Base-by-base conservation (phyloP, 2,888 invertebrate species). In the Stegophylla sp. region DNA sequence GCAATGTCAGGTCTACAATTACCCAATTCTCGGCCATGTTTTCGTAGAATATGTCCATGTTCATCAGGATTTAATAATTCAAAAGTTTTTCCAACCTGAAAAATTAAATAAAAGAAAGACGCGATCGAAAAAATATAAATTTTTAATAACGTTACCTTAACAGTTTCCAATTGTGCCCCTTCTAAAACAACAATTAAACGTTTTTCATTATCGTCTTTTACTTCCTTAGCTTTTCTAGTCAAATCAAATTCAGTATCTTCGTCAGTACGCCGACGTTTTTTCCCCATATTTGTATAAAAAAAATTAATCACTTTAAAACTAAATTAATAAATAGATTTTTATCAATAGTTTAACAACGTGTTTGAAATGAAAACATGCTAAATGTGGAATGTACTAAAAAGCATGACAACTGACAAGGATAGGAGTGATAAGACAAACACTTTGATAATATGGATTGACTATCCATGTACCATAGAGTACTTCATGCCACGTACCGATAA, bases 1-100 rank as follows among this genome's bases (percentile, higher is more conserved):
- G 95, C 91, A 83, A 99, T 99, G 86, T 99, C 99, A 0, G 99
- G 99, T 45, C 99, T 89, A 85, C 95, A 96, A 2, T 93, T 90
- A 0, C 95, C 93, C 0, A 94, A 93, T 85, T 97, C 95, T 82
- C 95, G 89, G 84, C 94, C 93, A 86, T 94, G 92, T 86, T 94
- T 97, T 84, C 93, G 92, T 84, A 97, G 88, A 83, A 96, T 92
- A 84, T 91, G 89, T 34, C 90, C 90, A 87, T 98, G 98, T 86
- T 97, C 96, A 86, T 98, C 98, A 87, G 96, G 96, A 86, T 97
- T 97, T 73, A 98, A 87, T 41, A 98, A 88, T 86, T 97, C 96
- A 87, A 95, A 98, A 83, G 90, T 90, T 85, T 92, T 93, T 26
- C 95, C 95, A 83, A 92, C 91, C 96, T 97, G 86, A 82, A 89